Evolutionary conservation across 2,797 vertebrate genomes (phyloP).

Genomic region (Cuculus canorus): DNA sequence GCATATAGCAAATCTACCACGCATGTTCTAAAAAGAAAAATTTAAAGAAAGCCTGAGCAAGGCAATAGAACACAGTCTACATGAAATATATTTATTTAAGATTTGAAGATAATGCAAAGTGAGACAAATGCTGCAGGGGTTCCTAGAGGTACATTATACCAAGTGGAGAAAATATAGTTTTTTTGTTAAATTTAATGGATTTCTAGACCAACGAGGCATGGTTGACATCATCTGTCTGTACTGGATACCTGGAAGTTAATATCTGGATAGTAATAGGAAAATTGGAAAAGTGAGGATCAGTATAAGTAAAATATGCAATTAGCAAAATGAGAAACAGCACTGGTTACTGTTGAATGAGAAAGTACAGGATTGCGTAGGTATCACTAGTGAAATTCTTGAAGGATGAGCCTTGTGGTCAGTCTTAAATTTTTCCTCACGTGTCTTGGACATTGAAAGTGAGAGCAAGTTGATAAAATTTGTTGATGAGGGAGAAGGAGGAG

Average conservation of each 20-base stretch:
- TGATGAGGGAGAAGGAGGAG: neutral
- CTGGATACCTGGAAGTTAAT: neutral
- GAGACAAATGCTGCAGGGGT: neutral
- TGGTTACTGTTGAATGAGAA: neutral
- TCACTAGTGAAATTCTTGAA: neutral
- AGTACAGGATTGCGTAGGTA: neutral
- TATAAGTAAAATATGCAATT: neutral
- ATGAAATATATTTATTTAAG: neutral
- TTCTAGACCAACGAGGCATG: neutral
- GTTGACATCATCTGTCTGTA: neutral
- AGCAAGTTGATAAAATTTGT: neutral
- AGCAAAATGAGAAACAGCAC: neutral
- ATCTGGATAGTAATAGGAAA: neutral
- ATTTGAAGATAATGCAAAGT: neutral
- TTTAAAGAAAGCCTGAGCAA: neutral
- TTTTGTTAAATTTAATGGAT: neutral
- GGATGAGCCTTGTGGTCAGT: neutral
- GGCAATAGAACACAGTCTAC: neutral
- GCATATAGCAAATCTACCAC: neutral
- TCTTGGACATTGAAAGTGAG: neutral
- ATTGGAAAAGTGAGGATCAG: neutral
- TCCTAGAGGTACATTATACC: neutral
- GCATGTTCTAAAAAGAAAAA: neutral
- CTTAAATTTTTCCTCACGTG: neutral
- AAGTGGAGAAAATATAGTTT: neutral